Conservation (phyloP, 2,797 vertebrate species). For the Arctocebus calabarensis region DNA sequence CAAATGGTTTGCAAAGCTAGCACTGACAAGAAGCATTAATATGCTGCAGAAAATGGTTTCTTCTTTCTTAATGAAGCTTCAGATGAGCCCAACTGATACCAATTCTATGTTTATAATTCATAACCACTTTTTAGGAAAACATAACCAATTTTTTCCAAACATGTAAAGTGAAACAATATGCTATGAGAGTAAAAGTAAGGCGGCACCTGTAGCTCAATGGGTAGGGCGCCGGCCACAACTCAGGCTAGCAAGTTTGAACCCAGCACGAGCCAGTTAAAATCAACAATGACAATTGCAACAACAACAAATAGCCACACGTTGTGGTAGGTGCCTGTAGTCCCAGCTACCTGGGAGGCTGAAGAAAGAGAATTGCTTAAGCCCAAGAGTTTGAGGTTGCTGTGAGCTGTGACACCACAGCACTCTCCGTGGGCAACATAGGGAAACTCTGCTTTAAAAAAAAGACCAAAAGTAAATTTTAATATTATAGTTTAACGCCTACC, state of each 20-base stretch:
- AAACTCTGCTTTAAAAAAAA: neutral
- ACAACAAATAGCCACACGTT: too few relatives aligned
- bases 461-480: conserved; percentile 44
- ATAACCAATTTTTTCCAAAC: neutral
- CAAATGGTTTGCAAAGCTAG: conserved; percentile 15
- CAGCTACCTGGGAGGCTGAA: too few relatives aligned
- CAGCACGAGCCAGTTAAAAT: too few relatives aligned
- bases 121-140: conserved; percentile 10
- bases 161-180: conserved; percentile 41
- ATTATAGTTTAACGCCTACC: neutral
- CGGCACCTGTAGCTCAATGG: too few relatives aligned
- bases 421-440: too few relatives aligned
- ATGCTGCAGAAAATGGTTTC: neutral
- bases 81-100: neutral
- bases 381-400: too few relatives aligned
- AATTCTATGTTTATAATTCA: conserved; percentile 34
- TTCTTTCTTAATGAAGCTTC: neutral
- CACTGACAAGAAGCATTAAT: neutral
- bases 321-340: too few relatives aligned
- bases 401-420: too few relatives aligned
- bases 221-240: too few relatives aligned
- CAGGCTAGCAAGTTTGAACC: too few relatives aligned
- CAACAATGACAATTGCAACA: too few relatives aligned
- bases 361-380: too few relatives aligned
- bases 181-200: conserved; percentile 17